Evolutionary conservation across 1,140 invertebrate species (phyloP).

Genomic region (Atta colombica): DNA sequence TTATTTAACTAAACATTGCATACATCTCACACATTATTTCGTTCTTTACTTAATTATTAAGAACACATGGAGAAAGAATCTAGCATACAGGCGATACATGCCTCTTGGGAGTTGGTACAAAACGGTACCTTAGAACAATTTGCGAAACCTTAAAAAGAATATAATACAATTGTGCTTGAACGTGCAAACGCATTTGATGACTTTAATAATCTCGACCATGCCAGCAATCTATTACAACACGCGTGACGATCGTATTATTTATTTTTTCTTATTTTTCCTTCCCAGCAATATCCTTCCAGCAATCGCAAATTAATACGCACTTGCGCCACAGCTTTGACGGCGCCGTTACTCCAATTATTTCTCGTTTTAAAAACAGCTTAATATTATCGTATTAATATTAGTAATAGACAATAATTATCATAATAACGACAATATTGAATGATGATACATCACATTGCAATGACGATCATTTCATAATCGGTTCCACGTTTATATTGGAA

Average conservation of each 20-base stretch:
- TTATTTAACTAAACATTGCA: neutral
- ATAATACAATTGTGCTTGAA: conserved; percentile 5
- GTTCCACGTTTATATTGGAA: neutral
- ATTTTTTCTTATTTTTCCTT: neutral
- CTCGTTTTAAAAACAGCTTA: conserved; percentile 25
- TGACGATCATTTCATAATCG: neutral
- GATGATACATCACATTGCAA: neutral
- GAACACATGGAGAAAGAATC: neutral
- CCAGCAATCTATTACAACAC: too few species aligned
- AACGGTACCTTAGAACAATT: neutral
- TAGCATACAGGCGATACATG: neutral
- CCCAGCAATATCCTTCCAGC: neutral
- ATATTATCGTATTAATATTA: conserved; percentile 7
- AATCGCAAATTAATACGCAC: neutral
- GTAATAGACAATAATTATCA: conserved; percentile 5
- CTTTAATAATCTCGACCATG: neutral
- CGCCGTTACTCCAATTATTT: neutral
- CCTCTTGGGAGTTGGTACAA: neutral
- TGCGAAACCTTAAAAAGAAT: neutral
- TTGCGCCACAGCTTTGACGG: neutral
- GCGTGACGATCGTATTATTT: neutral
- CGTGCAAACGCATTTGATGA: neutral
- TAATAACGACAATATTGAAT: conserved; percentile 25
- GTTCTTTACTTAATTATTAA: conserved; percentile 2
- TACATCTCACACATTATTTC: neutral